phyloP scores from a whole-genome alignment of 2,113 vertebrate genomes.

The Phyllostomus hastatus region DNA sequence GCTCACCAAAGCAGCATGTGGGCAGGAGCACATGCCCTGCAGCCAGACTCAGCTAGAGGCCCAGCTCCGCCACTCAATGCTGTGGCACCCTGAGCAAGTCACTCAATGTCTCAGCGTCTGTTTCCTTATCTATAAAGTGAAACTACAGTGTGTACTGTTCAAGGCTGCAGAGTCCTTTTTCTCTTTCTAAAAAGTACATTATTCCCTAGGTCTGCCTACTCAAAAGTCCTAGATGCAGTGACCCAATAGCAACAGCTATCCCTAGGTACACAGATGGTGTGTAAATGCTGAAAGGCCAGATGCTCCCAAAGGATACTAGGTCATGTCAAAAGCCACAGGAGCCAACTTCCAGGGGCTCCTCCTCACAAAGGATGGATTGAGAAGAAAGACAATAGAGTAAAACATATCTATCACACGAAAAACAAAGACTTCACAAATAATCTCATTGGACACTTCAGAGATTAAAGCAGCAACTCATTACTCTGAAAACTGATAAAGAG shows the following conservation, averaged over 20 bases:
- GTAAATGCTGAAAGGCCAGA: not conserved
- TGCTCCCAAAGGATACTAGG: not conserved
- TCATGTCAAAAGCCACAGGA: not conserved
- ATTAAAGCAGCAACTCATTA: not conserved
- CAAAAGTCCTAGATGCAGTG: not conserved
- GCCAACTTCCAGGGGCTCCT: not conserved
- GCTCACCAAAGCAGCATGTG: no score
- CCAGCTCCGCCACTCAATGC: not conserved
- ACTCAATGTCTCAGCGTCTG: not conserved
- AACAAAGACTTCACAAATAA: not conserved
- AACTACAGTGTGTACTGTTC: accelerated
- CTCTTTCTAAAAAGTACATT: not conserved
- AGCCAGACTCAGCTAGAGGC: not conserved
- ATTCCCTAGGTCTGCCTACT: not conserved
- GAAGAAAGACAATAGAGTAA: not conserved
- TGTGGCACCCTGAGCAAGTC: not conserved
- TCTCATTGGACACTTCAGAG: not conserved
- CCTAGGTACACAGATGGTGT: not conserved
- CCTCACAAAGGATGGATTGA: not conserved
- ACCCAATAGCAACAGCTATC: no score
- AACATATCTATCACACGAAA: not conserved
- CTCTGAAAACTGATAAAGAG: not conserved
- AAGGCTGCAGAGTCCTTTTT: not conserved
- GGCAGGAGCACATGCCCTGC: not conserved
- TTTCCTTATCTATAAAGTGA: not conserved